phyloP scores from a whole-genome alignment of 2,888 invertebrate genomes.

The Cetonia aurata region DNA sequence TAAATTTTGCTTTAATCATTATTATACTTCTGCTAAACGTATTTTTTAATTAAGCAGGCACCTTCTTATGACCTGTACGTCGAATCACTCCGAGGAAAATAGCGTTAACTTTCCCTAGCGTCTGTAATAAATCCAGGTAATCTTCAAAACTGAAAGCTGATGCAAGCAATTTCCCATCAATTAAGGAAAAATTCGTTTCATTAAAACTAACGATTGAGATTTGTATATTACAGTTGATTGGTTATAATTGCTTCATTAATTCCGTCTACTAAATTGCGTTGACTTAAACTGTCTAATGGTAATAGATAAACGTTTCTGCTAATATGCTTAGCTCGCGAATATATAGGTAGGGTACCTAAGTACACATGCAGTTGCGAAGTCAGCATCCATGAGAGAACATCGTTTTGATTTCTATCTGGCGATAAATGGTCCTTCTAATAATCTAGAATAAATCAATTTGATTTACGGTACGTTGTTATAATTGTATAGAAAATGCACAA shows the following conservation, averaged over 20 bases:
- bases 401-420: conserved; percentile 34
- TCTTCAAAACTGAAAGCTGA: conserved; percentile 5
- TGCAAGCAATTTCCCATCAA: conserved; percentile 12
- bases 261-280: conserved; percentile 15
- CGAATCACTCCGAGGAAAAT: no score
- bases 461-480: conserved; percentile 8
- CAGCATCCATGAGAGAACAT: conserved; percentile 14
- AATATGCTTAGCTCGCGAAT: conserved; percentile 15
- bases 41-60: no score
- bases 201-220: conserved; percentile 9
- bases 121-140: no score
- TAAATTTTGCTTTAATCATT: no score
- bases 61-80: no score
- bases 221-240: conserved; percentile 22
- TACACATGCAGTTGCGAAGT: conserved; percentile 18
- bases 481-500: conserved; percentile 10
- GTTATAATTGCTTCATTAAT: conserved; percentile 39
- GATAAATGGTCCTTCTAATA: conserved; percentile 25
- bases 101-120: no score
- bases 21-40: no score
- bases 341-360: neutral
- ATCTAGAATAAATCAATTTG: conserved; percentile 31
- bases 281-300: conserved; percentile 32
- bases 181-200: conserved; percentile 23
- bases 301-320: conserved; percentile 32